Evolutionary conservation across 2,888 invertebrate genomes (phyloP), one percentile per base, ranked within the genome.

Genomic region (Cosmia trapezina): DNA sequence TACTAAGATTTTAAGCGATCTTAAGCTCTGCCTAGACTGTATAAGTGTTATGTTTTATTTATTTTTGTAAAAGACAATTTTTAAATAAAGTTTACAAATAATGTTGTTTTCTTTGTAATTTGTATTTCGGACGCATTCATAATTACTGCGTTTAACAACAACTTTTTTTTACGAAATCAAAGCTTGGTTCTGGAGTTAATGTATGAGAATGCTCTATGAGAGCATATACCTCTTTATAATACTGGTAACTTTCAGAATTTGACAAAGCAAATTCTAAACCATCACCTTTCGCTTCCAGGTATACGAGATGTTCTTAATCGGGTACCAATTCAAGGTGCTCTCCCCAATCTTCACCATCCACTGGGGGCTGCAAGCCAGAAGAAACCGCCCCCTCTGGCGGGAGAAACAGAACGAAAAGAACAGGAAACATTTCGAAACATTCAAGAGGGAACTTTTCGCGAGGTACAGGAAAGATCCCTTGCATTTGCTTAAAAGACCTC

Each of bases 261-360:
- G 3, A 2, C n/a, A 41, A 19, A 53, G 11, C 14, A 64, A 60
- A 64, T 60, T 53, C 22, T 65, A 19, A 67, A 53, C 2, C 17
- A 57, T 51, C 6, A 51, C 12, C 33, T 74, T 66, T 73, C 54
- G 1, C 61, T 88, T 88, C 19, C 94, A 98, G 98, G 98, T 98
- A 53, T 98, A 98, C 94, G 99, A 99, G 95, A 98, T 98, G 98
- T 98, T 97, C 91, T 97, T 98, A 47, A 98, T 98, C 61, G 98
- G 98, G 11, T 99, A 98, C 94, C 97, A 98, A 91, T 98, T 99
- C 94, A 97, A 97, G 88, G 98, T 99, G 0, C 96, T 99, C 17
- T 98, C 98, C 0, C 98, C 98, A 0, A 97, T 98, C 63, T 99
- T 98, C 94, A 98, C 98, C 0, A 98, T 98, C 67, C 99, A 99